A percentile compares a stretch with the other conserved stretches of the same genome.
phyloP scores from a whole-genome alignment of 2,888 invertebrate genomes.

The Mythimna pallens region DNA sequence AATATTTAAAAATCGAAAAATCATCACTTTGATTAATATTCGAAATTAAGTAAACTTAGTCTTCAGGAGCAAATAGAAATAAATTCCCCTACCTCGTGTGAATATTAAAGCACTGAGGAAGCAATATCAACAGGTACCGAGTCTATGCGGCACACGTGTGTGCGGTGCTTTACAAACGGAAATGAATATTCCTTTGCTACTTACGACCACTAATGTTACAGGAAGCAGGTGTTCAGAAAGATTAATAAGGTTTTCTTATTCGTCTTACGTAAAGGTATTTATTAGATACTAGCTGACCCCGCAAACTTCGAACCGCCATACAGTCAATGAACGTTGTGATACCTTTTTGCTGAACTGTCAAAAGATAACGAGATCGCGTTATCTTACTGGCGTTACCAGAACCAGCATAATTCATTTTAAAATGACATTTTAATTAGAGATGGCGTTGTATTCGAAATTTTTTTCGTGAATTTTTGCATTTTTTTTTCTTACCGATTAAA shows the following conservation, averaged over 20 bases:
- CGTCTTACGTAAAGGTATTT: too few relatives aligned
- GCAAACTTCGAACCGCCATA: too few relatives aligned
- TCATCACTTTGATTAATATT: neutral
- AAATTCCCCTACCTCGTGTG: slow-evolving; percentile 15
- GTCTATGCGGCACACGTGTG: neutral
- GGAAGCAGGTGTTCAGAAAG: slow-evolving; percentile 8
- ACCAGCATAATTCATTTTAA: too few relatives aligned
- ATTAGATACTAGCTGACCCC: neutral
- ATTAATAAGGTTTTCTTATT: slow-evolving; percentile 2
- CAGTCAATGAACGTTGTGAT: too few relatives aligned
- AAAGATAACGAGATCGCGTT: too few relatives aligned
- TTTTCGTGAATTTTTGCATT: too few relatives aligned
- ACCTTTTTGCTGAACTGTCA: too few relatives aligned
- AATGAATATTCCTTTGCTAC: slow-evolving; percentile 29
- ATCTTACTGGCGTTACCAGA: too few relatives aligned
- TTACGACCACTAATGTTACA: slow-evolving; percentile 6
- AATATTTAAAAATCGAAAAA: neutral
- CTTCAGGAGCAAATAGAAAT: neutral
- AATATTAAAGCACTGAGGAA: slow-evolving; percentile 44
- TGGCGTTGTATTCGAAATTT: too few relatives aligned
- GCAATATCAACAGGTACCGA: slow-evolving; percentile 37
- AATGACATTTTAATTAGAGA: too few relatives aligned
- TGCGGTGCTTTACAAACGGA: slow-evolving; percentile 24
- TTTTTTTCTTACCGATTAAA: too few relatives aligned
- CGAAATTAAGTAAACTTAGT: neutral